Percentiles rank a stretch among this genome's conserved stretches.
Evolutionary conservation across 2,797 vertebrate genomes (phyloP).

Genomic region (Tinamus major): DNA sequence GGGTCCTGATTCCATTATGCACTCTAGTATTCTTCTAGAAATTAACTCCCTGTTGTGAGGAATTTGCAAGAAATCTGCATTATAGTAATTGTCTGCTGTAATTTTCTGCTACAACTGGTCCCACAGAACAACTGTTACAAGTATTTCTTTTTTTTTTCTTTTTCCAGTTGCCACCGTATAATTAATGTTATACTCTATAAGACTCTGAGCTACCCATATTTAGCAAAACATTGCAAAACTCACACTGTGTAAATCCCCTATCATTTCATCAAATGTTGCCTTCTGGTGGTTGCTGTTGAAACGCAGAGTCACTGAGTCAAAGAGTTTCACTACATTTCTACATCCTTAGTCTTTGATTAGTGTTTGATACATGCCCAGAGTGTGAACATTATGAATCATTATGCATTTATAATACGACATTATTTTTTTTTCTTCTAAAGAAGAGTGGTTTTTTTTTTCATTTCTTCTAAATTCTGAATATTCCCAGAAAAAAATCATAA

Average conservation of each 20-base stretch:
- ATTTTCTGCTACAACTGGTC: not conserved
- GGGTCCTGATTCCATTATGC: not conserved
- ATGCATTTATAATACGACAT: not conserved
- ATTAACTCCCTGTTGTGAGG: not conserved
- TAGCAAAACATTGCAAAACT: slow-evolving; percentile 7
- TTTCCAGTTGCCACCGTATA: not conserved
- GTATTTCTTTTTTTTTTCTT: not conserved
- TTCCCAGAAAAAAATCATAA: not conserved
- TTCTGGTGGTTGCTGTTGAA: not conserved
- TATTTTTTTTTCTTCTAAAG: not conserved
- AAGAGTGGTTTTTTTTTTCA: not conserved
- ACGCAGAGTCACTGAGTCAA: not conserved
- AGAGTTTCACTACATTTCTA: not conserved
- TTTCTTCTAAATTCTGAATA: not conserved
- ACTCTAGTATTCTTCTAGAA: slow-evolving; percentile 9
- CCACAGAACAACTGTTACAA: not conserved
- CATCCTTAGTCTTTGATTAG: not conserved
- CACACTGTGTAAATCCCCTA: not conserved
- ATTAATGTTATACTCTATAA: not conserved
- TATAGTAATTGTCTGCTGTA: not conserved
- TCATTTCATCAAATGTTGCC: not conserved
- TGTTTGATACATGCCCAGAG: not conserved
- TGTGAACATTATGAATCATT: not conserved
- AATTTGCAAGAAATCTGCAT: slow-evolving; percentile 15
- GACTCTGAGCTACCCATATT: not conserved